Evolutionary conservation across 1,140 invertebrate genomes (phyloP).

Genomic region (Drosophila quadrilineata): DNA sequence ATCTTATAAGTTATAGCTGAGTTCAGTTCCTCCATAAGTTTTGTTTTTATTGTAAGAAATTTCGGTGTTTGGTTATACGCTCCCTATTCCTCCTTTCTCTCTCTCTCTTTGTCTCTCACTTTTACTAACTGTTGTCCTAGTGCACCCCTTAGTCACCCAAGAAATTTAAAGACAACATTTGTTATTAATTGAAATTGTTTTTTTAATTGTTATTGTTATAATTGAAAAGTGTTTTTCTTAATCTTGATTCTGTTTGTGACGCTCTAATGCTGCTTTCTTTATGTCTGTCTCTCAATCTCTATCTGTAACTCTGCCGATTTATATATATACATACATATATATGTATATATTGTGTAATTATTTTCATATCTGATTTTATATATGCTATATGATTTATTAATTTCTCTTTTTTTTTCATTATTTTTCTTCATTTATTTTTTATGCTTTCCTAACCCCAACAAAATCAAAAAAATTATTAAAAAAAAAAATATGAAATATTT

Average conservation of each 20-base stretch:
- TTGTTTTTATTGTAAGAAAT: slow-evolving; percentile 45
- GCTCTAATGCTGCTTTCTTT: slow-evolving; percentile 36
- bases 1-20: background rate
- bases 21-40: slow-evolving; percentile 22
- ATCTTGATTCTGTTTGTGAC: no score
- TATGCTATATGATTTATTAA: slow-evolving; percentile 40
- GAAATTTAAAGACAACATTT: no score
- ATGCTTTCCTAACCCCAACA: slow-evolving; percentile 62
- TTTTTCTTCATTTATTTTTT: slow-evolving; percentile 61
- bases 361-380: slow-evolving; percentile 12
- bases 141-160: slow-evolving; percentile 19
- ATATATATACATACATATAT: background rate
- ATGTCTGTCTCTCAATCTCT: slow-evolving; percentile 16
- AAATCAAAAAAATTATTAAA: slow-evolving; percentile 35
- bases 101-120: no score
- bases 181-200: no score
- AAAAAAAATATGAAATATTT: slow-evolving; percentile 26
- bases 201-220: slow-evolving; percentile 26
- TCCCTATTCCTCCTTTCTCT: no score
- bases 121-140: slow-evolving; percentile 34
- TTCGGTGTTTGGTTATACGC: slow-evolving; percentile 70
- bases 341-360: slow-evolving; percentile 15
- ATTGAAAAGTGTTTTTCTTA: no score
- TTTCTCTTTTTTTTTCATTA: slow-evolving; percentile 46
- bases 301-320: slow-evolving; percentile 6